Base-by-base conservation (phyloP, 2,113 vertebrate species). In the Aspidoscelis tigris region DNA sequence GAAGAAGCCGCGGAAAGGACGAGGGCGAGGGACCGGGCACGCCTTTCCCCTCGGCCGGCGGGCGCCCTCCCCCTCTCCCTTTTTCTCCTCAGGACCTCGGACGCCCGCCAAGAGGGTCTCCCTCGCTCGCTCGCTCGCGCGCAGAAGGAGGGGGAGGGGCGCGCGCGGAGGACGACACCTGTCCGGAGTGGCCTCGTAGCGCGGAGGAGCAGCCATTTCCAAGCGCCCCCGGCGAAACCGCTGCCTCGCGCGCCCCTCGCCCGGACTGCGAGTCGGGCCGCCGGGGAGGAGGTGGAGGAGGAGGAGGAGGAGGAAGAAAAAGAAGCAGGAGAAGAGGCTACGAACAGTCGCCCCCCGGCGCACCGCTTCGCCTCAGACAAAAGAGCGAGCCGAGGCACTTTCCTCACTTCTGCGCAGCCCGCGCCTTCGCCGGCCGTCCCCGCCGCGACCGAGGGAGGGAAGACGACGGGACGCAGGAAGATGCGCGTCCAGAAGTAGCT, bases 291-390 rank as follows among this genome's bases (percentile, higher is more conserved):
- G 5, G 47, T 21, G 39, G 41, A 33, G 2, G 71, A 41, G 18
- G 18, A 5, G 7, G n/a, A 39, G 26, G 65, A 26, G 44, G 11
- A 71, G 5, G 47, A 24, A 11, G 68, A 41, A 41, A 14, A 5
- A 44, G 78, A 22, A 22, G 41, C 8, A 14, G 39, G 20, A 4
- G 39, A 66, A 6, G 39, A 43, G 2, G 47, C n/a, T 41, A 33
- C 41, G 33, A n/a, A 10, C 74, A 3, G 41, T n/a, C 65, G 41
- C 14, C 26, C 43, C 61, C 72, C 74, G 21, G 7, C 21, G 1
- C 65, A 7, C 82, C 64, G 3, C 47, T 44, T 18, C 82, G 50
- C 65, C 74, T 55, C 82, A 70, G 76, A 84, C 82, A 84, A 84
- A 64, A 79, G 78, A 47, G 43, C 50, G 33, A 44, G 72, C 65